Base-by-base conservation (phyloP, 2,888 invertebrate species). In the Cylindroiulus punctatus region DNA sequence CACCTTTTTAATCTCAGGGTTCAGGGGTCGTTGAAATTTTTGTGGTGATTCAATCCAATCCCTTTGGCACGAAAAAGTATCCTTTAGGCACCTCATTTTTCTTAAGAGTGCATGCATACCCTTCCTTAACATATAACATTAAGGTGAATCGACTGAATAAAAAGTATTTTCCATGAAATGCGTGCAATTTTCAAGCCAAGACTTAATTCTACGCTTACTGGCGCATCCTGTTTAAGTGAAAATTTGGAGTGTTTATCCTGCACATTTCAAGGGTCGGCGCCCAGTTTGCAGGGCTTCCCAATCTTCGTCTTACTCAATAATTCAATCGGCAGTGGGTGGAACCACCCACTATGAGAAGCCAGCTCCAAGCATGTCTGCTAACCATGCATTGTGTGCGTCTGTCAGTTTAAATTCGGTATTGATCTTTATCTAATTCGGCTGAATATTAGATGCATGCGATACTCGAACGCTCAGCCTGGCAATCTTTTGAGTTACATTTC, bases 351-450 rank as follows among this genome's bases (percentile, higher is more conserved):
- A 14, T n/a, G n/a, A 12, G 52, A 52, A 52, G 19, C n/a, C 52
- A 52, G 52, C 52, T 52, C n/a, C 52, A n/a, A 52, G 52, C 52
- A n/a, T 52, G n/a, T 14, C 52, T 52, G 52, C 52, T 52, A 52
- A 52, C 52, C 52, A 19, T n/a, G n/a, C 52, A 52, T 52, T 52
- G 52, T 52, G 52, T 52, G 52, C 52, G 52, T n/a, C 52, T 52
- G 52, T 52, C 52, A 52, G 52, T 52, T 52, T 52, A n/a, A 52
- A 52, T 52, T 52, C 52, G 14, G 52, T 52, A 52, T 52, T 52
- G 52, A 52, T 52, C 52, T 52, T n/a, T 52, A 52, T 14, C 52
- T 52, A 52, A 52, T 52, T 52, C 52, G 52, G 19, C 52, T 52
- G 52, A 19, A 52, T 52, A 52, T 52, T n/a, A 47, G 47, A n/a